These are phyloP conservation scores for Molorchus minor DNA, from an alignment of 2,888 invertebrate species.

Conservation along the genomic window DNA sequence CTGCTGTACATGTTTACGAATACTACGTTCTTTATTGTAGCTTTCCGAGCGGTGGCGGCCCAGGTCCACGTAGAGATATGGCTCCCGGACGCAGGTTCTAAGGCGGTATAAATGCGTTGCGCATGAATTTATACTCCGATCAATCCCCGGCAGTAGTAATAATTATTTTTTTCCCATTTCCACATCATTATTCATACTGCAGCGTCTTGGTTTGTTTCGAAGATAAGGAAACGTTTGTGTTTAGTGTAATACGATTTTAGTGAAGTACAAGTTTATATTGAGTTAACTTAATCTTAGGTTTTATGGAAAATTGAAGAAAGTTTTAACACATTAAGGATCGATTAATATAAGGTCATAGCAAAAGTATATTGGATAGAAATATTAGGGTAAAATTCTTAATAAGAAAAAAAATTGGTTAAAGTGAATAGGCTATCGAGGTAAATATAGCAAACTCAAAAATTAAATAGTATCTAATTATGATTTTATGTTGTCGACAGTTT, in stretches of 20 bases:
- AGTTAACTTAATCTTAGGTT: constrained; percentile 14
- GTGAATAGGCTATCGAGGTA: too few relatives aligned
- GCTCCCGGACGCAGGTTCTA: constrained; percentile 58
- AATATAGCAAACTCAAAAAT: too few relatives aligned
- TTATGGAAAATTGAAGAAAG: constrained; percentile 14
- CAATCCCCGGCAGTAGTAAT: constrained; percentile 11
- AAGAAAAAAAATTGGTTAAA: too few relatives aligned
- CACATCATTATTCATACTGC: not conserved
- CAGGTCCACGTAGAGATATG: constrained; percentile 57
- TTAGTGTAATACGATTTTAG: constrained; percentile 19
- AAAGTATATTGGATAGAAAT: too few relatives aligned
- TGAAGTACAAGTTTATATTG: constrained; percentile 17
- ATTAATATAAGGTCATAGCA: too few relatives aligned
- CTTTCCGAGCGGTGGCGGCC: constrained; percentile 44
- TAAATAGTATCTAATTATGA: too few relatives aligned
- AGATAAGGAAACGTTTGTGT: constrained; percentile 11
- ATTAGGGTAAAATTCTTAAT: too few relatives aligned
- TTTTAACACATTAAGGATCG: too few relatives aligned
- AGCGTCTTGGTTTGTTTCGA: not conserved
- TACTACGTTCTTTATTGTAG: constrained; percentile 38
- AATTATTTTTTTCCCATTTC: constrained; percentile 4
- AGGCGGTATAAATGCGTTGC: constrained; percentile 17
- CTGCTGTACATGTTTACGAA: constrained; percentile 17
- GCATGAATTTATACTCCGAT: constrained; percentile 14
- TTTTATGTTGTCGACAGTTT: too few relatives aligned